phyloP scores from a whole-genome alignment of 2,797 vertebrate species.

The Alauda arvensis region DNA sequence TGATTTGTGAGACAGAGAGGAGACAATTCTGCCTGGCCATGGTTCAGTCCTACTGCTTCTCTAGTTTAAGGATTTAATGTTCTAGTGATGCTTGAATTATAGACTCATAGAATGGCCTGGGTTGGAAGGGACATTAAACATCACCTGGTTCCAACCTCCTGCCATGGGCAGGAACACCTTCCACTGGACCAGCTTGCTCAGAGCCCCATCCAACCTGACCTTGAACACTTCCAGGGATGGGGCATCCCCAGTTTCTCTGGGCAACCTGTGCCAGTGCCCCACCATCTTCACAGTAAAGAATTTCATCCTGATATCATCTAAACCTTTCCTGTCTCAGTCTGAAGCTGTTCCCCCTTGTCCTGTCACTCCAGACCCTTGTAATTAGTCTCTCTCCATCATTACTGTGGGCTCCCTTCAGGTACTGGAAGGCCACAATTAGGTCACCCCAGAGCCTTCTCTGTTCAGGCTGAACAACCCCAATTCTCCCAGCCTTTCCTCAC shows the following conservation, averaged over 20 bases:
- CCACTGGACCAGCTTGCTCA: not conserved
- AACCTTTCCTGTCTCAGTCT: not conserved
- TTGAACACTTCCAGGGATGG: not conserved
- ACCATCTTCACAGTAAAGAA: not conserved
- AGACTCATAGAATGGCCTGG: not conserved
- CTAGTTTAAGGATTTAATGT: not conserved
- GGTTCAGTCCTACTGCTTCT: not conserved
- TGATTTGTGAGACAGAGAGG: not conserved
- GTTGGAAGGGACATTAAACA: not conserved
- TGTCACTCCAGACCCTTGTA: not conserved
- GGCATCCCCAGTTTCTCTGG: not conserved
- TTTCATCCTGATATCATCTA: not conserved
- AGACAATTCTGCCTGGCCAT: not conserved
- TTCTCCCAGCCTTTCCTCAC: not conserved
- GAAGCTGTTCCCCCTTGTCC: not conserved
- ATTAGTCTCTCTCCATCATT: not conserved
- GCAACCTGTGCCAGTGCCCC: not conserved
- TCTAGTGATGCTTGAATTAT: not conserved
- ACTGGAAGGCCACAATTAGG: accelerated
- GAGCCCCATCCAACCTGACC: not conserved
- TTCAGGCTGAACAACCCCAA: accelerated
- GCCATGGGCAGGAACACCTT: not conserved
- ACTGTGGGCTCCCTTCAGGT: not conserved
- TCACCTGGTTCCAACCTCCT: not conserved
- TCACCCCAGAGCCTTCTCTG: accelerated